A percentile compares a stretch with the other conserved stretches of the same genome.
phyloP scores from a whole-genome alignment of 2,888 invertebrate species.

The Taenaris catops region DNA sequence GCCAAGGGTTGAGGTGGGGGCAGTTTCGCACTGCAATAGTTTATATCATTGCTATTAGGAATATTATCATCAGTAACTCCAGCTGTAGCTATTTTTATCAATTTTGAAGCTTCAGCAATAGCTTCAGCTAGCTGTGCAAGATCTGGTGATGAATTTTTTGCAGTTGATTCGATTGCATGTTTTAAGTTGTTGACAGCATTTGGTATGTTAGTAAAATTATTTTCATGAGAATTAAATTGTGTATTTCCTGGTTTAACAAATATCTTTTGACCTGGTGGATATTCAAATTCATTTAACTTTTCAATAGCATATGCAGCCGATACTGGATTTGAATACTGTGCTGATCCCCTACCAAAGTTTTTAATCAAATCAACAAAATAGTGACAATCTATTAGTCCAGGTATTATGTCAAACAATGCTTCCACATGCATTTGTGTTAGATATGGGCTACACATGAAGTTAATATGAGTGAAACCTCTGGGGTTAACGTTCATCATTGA shows the following conservation, averaged over 20 bases:
- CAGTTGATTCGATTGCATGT: slow-evolving; percentile 42
- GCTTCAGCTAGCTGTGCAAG: slow-evolving; percentile 85
- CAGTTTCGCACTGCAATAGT: slow-evolving; percentile 84
- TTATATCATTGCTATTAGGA: slow-evolving; percentile 48
- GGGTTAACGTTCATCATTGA: slow-evolving; percentile 49
- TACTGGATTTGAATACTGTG: slow-evolving; percentile 52
- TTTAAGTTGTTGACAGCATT: slow-evolving; percentile 44
- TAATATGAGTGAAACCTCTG: slow-evolving; percentile 81
- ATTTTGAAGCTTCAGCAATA: slow-evolving; percentile 87
- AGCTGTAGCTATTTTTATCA: slow-evolving; percentile 83
- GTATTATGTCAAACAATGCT: slow-evolving; percentile 92
- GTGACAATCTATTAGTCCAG: slow-evolving; percentile 66
- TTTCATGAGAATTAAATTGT: slow-evolving; percentile 36
- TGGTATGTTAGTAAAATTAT: slow-evolving; percentile 40
- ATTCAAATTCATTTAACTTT: slow-evolving; percentile 94
- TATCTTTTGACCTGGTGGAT: slow-evolving; percentile 91
- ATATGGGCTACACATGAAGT: slow-evolving; percentile 86
- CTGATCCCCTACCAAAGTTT: slow-evolving; percentile 62
- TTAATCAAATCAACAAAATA: slow-evolving; percentile 67
- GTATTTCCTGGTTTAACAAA: slow-evolving; percentile 84
- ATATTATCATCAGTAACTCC: slow-evolving; percentile 38
- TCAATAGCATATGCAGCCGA: slow-evolving; percentile 85
- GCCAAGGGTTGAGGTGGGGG: slow-evolving; percentile 86
- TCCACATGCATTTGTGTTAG: slow-evolving; percentile 88
- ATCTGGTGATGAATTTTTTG: slow-evolving; percentile 57